These are phyloP conservation scores for Monopis laevigella DNA, from an alignment of 2,888 invertebrate genomes.

Conservation along the genomic window DNA sequence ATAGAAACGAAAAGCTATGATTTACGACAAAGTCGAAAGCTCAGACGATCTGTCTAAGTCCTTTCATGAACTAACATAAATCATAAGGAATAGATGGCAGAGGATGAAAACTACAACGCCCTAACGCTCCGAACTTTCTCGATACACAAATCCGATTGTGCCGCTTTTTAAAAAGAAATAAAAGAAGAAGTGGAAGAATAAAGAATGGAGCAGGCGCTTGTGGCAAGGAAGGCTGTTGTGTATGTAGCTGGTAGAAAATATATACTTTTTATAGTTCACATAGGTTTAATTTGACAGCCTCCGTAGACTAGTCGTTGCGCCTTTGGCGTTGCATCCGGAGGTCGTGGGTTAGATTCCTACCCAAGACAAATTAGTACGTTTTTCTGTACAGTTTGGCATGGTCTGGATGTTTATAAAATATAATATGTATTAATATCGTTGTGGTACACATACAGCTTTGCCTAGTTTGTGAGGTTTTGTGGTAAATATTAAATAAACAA, in stretches of 20 bases:
- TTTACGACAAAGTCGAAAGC: conserved; percentile 6
- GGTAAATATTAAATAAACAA: neutral
- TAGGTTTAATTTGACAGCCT: too few species aligned
- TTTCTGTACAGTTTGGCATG: too few species aligned
- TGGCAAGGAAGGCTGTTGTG: neutral
- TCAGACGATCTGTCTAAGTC: too few species aligned
- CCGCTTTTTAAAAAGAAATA: conserved; percentile 15
- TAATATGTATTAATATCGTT: too few species aligned
- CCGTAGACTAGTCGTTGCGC: too few species aligned
- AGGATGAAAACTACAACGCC: neutral
- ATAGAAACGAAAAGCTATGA: conserved; percentile 5
- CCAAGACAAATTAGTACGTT: too few species aligned
- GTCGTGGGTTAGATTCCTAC: too few species aligned
- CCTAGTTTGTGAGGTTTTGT: neutral
- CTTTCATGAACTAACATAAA: too few species aligned
- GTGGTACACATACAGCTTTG: neutral
- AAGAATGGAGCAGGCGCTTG: conserved; percentile 3
- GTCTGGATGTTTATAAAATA: too few species aligned
- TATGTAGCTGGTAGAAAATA: neutral
- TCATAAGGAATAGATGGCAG: neutral
- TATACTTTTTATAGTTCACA: neutral
- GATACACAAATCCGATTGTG: conserved; percentile 33
- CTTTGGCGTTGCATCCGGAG: too few species aligned
- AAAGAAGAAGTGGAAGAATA: neutral
- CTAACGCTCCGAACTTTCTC: conserved; percentile 4